A percentile compares a stretch with the other conserved stretches of the same genome.
phyloP scores from a whole-genome alignment of 2,797 vertebrate species.

The Trachops cirrhosus region DNA sequence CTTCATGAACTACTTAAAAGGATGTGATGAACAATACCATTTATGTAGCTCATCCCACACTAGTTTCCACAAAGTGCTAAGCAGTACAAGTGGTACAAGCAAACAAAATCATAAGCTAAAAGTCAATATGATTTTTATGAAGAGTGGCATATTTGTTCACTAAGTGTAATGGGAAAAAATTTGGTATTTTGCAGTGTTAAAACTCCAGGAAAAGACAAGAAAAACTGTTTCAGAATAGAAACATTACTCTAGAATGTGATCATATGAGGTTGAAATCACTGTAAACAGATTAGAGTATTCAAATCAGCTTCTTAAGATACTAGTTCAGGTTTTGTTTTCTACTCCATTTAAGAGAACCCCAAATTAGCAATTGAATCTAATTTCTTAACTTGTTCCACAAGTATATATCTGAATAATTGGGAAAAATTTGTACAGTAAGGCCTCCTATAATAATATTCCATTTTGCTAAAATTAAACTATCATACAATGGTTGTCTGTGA shows the following conservation, averaged over 20 bases:
- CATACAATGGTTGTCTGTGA: not conserved
- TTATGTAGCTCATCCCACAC: constrained; percentile 33
- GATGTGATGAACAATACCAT: constrained; percentile 33
- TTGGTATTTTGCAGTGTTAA: not conserved
- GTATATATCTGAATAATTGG: not conserved
- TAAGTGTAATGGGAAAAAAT: not conserved
- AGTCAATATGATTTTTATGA: not conserved
- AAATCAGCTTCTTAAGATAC: not conserved
- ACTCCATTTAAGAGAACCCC: not conserved
- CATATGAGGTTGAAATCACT: not conserved
- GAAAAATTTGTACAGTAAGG: not conserved
- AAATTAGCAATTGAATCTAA: not conserved
- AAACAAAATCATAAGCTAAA: constrained; percentile 43
- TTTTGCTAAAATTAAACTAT: not conserved
- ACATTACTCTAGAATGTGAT: not conserved
- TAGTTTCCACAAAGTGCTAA: constrained; percentile 37
- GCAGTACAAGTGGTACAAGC: not conserved
- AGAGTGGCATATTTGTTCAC: not conserved
- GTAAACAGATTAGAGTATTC: not conserved
- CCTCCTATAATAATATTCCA: not conserved
- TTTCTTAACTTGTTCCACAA: not conserved
- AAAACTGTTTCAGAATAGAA: constrained; percentile 8
- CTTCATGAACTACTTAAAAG: constrained; percentile 67
- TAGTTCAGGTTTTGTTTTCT: not conserved
- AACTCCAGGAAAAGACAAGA: not conserved